Evolutionary conservation across 2,113 vertebrate genomes (phyloP).

Genomic region (Forbesichthys agassizii): DNA sequence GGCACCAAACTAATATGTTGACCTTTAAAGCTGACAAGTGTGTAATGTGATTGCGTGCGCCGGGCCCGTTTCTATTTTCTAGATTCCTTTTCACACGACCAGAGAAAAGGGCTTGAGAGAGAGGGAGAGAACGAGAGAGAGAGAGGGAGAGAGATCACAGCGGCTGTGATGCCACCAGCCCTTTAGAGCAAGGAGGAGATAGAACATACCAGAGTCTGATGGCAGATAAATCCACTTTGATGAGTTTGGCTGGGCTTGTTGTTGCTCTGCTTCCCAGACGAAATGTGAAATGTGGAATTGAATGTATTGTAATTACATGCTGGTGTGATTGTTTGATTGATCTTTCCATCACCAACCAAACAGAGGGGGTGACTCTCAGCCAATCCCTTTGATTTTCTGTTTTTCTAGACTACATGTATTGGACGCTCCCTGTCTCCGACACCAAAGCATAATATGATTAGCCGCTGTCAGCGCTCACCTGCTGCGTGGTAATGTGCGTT

Average conservation of each 20-base stretch:
- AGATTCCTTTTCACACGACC: conserved; percentile 39
- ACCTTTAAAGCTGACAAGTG: conserved; percentile 76
- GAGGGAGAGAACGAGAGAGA: neutral
- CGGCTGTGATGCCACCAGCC: conserved; percentile 36
- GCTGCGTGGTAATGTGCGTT: neutral
- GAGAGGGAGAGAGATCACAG: conserved; percentile 46
- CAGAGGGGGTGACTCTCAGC: too few species aligned
- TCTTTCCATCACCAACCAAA: neutral
- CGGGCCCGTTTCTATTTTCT: conserved; percentile 43
- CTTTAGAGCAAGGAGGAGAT: conserved; percentile 50
- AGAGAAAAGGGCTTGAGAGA: conserved; percentile 23
- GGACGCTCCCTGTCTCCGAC: too few species aligned
- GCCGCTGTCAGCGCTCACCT: neutral
- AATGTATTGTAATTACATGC: conserved; percentile 7
- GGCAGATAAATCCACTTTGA: conserved; percentile 56
- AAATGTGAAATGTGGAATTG: conserved; percentile 18
- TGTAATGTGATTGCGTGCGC: conserved; percentile 66
- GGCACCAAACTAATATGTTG: conserved; percentile 64
- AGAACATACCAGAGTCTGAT: conserved; percentile 43
- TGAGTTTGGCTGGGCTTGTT: conserved; percentile 44
- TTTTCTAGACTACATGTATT: neutral
- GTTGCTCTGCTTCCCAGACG: conserved; percentile 13
- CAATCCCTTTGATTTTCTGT: neutral
- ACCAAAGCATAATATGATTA: neutral
- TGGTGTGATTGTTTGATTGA: conserved; percentile 7